Conservation (phyloP, 2,888 invertebrate genomes). For the Ctena decussata region DNA sequence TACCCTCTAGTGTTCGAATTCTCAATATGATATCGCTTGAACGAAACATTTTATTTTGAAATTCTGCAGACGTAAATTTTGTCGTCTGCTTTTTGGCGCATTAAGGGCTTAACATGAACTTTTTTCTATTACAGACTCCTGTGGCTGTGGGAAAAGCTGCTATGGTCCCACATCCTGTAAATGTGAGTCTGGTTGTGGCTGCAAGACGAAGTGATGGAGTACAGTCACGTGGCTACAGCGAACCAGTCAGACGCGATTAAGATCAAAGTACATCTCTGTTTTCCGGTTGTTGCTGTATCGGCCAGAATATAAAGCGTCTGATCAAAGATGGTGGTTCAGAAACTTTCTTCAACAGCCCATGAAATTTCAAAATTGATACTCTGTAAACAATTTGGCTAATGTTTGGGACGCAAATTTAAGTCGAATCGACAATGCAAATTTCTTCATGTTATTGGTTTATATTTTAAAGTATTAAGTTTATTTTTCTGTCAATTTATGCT, state of each 20-base stretch:
- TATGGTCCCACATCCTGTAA: not conserved
- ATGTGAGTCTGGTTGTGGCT: not conserved
- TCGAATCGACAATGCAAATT: no score
- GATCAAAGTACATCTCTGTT: not conserved
- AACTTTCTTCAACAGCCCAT: not conserved
- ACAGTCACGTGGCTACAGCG: not conserved
- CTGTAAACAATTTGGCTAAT: no score
- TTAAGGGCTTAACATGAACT: not conserved
- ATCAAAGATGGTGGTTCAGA: conserved; percentile 1
- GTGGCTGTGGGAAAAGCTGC: not conserved
- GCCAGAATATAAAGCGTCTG: conserved; percentile 1
- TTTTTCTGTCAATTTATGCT: no score
- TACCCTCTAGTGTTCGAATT: no score
- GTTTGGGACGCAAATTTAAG: no score
- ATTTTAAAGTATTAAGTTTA: no score
- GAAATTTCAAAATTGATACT: not conserved
- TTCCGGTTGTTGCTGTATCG: not conserved
- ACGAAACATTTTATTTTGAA: no score
- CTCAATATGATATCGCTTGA: no score
- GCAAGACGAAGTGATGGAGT: not conserved
- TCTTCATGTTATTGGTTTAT: no score
- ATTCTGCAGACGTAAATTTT: no score
- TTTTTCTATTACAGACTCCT: not conserved
- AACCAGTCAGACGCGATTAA: not conserved
- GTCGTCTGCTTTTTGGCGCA: not conserved